phyloP scores from a whole-genome alignment of 2,113 vertebrate species.

The Pollachius pollachius region DNA sequence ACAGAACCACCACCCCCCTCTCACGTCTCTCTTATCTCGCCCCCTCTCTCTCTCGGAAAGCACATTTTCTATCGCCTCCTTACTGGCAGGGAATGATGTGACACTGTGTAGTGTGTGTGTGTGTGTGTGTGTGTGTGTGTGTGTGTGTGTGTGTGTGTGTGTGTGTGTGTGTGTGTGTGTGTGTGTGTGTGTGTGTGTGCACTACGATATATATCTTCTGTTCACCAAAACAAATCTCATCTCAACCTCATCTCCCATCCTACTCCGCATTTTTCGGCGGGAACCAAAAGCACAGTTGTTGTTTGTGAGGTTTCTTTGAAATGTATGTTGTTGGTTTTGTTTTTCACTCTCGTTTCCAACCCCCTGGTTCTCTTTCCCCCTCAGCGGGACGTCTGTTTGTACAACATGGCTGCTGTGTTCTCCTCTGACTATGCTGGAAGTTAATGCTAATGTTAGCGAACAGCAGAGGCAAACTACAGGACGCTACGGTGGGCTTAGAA shows the following conservation, averaged over 20 bases:
- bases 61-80: constrained; percentile 67
- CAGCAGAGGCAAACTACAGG: neutral
- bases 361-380: neutral
- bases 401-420: neutral
- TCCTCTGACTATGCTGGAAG: too few relatives aligned
- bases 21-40: too few relatives aligned
- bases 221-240: constrained; percentile 11
- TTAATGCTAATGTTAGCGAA: neutral
- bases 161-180: neutral
- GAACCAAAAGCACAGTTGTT: constrained; percentile 60
- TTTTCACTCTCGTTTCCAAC: neutral
- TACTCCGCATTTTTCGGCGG: constrained; percentile 35
- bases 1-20: constrained; percentile 19
- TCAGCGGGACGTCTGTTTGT: neutral
- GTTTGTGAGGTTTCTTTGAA: constrained; percentile 8
- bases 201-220: constrained; percentile 19
- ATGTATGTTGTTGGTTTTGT: neutral
- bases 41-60: constrained; percentile 52
- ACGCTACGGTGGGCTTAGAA: neutral
- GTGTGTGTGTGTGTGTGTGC: constrained; percentile 10
- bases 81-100: constrained; percentile 54
- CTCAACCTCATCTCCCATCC: constrained; percentile 5
- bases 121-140: constrained; percentile 1
- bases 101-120: constrained; percentile 21
- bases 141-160: too few relatives aligned